phyloP scores from a whole-genome alignment of 2,888 invertebrate species.

The Phymatocera aterrima region DNA sequence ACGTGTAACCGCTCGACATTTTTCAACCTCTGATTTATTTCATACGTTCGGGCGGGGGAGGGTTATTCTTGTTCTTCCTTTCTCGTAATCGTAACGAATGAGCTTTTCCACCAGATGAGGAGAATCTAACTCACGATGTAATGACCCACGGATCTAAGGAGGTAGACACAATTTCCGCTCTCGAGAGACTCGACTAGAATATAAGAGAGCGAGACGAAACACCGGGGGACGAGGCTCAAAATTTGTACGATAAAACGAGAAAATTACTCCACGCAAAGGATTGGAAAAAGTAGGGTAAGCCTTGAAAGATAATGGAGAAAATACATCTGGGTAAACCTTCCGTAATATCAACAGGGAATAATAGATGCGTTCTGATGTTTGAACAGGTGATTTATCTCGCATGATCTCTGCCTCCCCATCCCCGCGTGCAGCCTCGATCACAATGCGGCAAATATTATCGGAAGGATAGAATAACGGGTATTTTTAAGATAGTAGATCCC shows the following conservation, averaged over 20 bases:
- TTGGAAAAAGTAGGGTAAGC: background rate
- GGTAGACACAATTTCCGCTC: background rate
- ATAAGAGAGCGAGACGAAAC: background rate
- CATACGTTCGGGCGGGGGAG: no score
- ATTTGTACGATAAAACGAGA: background rate
- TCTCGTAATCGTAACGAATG: background rate
- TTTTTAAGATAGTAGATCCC: background rate
- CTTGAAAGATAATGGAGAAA: background rate
- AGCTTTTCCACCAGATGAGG: background rate
- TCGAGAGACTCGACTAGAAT: background rate
- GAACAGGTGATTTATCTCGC: conserved; percentile 19
- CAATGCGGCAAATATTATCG: conserved; percentile 6
- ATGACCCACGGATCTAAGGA: background rate
- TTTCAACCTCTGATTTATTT: conserved; percentile 14
- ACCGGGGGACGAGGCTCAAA: background rate
- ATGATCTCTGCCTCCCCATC: background rate
- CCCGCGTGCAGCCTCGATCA: background rate
- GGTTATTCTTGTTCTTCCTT: background rate
- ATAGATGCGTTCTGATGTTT: conserved; percentile 9
- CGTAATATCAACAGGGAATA: background rate
- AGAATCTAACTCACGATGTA: background rate
- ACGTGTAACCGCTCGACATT: background rate
- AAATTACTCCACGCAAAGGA: background rate
- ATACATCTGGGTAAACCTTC: background rate
- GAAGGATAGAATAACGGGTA: background rate